Base-by-base conservation (phyloP, 1,140 invertebrate species). In the Lepidurus couesii region DNA sequence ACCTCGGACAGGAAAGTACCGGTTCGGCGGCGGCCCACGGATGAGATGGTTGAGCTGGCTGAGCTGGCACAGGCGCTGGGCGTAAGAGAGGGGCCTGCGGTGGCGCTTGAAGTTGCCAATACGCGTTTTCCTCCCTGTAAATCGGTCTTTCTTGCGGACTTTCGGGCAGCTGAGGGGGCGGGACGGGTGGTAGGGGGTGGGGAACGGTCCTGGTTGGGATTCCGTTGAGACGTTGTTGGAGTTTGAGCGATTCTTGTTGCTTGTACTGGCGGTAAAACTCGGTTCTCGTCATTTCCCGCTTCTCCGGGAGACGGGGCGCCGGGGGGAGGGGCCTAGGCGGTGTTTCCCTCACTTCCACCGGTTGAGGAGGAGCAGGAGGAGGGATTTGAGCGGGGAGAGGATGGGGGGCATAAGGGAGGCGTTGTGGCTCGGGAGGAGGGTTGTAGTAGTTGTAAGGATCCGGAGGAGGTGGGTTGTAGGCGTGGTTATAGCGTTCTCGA, bases 241-340 rank as follows among this genome's bases (percentile, higher is more conserved):
- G 53, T 21, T 65, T 65, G 53, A 65, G 53, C 53, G 53, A 65
- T 65, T 65, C 53, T 65, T 65, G 53, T 65, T 65, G 53, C 13
- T 65, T 65, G 13, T 65, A 65, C 21, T 65, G 53, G 53, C 53
- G 53, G 21, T 65, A 65, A 7, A 65, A 65, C 21, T 65, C 53
- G 6, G 53, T 65, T 65, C 53, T 13, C 53, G 53, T 65, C 53
- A 65, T 65, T 65, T 65, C 53, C 16, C 53, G 53, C 13, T 65
- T 65, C 21, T 65, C 53, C 6, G 53, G 53, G 8, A 65, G 53
- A 21, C 53, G 53, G 53, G 53, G 53, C n/a, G 53, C 53, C 13
- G 53, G 53, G 6, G 53, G 53, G 21, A 65, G 53, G 53, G 53
- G 53, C 21, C 53, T 65, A 21, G 53, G 53, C 13, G 8, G 53